Evolutionary conservation across 2,797 vertebrate genomes (phyloP), one percentile per base, ranked within the genome.

Genomic region (Cheirogaleus major): DNA sequence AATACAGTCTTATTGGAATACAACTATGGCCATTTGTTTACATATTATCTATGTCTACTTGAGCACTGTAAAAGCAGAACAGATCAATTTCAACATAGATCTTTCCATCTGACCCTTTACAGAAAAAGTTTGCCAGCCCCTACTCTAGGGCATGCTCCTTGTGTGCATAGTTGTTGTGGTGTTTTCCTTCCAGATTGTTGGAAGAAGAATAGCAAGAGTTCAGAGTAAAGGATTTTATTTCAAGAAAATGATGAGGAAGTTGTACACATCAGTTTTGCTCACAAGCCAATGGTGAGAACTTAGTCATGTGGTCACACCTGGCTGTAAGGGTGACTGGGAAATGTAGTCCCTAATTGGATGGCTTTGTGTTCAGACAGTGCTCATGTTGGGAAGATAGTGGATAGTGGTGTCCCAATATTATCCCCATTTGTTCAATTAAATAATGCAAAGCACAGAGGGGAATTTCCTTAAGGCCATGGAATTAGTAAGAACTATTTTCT

Each of bases 1-100:
- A 91, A 32, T 67, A 78, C 94, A 90, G 27, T 89, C 57, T 83
- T 72, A 90, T 32, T 96, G 72, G 52, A 84, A 50, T 25, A 57
- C 25, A 92, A 57, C n/a, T 27, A 73, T 38, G 18, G 1, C 7
- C 70, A 93, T 91, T 94, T 41, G 20, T 70, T 95, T 78, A 79
- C 10, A 43, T 86, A n/a, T 69, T 52, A n/a, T 80, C 61, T 57
- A 30, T 76, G 72, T 45, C 9, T 92, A 3, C 52, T 79, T 83
- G 50, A 67, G n/a, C 22, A 55, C 23, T 89, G 30, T 27, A 75
- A 45, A 7, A 73, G 45, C 8, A 80, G 30, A 91, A 87, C 7
- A 59, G n/a, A 87, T 6, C 87, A 73, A 65, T 84, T 95, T 87
- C 38, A 35, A 84, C 18, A 45, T 27, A 87, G 59, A 80, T 12